phyloP scores from a whole-genome alignment of 2,113 vertebrate species.

The Scomber scombrus region DNA sequence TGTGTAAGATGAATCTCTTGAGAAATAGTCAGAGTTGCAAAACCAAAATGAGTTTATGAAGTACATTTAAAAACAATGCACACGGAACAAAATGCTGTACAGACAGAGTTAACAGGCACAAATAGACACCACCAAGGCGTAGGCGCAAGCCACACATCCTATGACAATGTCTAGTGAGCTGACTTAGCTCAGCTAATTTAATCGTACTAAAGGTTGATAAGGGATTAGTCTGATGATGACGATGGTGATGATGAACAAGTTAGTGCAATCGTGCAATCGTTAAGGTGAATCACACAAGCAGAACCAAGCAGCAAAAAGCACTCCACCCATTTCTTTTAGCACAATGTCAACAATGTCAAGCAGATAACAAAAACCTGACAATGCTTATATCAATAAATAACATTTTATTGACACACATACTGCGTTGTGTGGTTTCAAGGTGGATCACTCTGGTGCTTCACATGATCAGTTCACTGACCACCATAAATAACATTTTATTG shows the following conservation, averaged over 20 bases:
- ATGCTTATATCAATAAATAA: not conserved
- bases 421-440: not conserved
- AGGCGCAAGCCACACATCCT: not conserved
- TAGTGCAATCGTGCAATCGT: not conserved
- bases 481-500: no score
- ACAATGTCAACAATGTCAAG: not conserved
- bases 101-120: no score
- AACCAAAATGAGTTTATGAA: slow-evolving; percentile 9
- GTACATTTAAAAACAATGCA: no score
- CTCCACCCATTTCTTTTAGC: not conserved
- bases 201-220: slow-evolving; percentile 13
- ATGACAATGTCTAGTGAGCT: not conserved
- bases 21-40: not conserved
- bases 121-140: no score
- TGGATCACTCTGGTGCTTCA: not conserved
- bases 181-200: not conserved
- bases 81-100: no score
- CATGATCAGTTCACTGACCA: not conserved
- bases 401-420: not conserved
- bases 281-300: slow-evolving; percentile 8
- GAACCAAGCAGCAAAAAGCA: not conserved
- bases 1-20: not conserved
- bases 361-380: not conserved
- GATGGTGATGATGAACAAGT: slow-evolving; percentile 26
- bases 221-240: slow-evolving; percentile 8